Percentiles rank a stretch among this genome's conserved stretches.
phyloP scores from a whole-genome alignment of 2,113 vertebrate genomes.

The Sialia sialis region DNA sequence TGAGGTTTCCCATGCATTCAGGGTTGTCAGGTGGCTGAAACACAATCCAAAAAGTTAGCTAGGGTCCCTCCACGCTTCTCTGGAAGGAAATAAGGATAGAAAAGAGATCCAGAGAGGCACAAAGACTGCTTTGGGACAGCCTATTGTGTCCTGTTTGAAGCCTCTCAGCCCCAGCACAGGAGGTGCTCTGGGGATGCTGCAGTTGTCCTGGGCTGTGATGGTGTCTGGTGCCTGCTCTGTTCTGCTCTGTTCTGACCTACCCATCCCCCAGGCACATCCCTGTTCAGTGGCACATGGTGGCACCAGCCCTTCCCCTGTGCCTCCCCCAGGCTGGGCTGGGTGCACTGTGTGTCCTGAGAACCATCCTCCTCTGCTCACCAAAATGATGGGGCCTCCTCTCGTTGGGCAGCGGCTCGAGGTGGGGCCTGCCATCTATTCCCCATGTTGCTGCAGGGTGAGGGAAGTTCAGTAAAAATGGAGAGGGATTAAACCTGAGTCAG shows the following conservation, averaged over 20 bases:
- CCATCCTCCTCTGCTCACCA: neutral
- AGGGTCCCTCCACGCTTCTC: neutral
- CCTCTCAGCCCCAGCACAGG: neutral
- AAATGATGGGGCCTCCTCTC: neutral
- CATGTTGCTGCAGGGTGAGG: neutral
- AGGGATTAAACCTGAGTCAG: conserved; percentile 10
- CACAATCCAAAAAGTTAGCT: neutral
- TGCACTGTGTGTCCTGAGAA: neutral
- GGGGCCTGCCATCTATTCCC: neutral
- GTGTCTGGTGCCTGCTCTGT: neutral
- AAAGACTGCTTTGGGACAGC: neutral
- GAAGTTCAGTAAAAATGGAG: neutral
- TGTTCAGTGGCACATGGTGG: neutral
- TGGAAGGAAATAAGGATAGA: neutral
- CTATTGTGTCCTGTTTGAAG: neutral
- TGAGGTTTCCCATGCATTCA: neutral
- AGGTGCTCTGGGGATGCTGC: neutral
- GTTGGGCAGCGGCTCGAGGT: neutral
- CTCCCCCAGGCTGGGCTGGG: neutral
- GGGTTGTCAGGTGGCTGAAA: conserved; percentile 5
- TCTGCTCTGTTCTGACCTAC: neutral
- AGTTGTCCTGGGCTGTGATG: neutral
- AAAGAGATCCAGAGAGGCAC: neutral
- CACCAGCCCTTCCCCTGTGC: neutral
- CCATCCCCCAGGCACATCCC: neutral